Conservation (phyloP, 2,888 invertebrate genomes). For the Lasioglossum oenotherae region DNA sequence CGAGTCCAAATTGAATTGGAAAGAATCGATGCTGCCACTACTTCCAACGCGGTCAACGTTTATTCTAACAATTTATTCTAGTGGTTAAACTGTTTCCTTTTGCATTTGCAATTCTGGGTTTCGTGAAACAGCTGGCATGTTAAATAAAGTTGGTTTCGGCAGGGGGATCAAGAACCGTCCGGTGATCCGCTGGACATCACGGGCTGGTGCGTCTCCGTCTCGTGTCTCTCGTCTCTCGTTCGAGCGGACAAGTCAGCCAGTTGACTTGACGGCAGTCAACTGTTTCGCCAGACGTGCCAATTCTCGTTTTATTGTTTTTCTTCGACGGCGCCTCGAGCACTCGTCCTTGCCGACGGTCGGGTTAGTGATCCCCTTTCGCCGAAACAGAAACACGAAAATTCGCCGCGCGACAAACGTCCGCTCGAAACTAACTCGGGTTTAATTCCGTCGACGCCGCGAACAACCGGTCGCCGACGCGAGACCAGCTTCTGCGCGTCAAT, state of each 20-base stretch:
- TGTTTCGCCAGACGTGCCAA: constrained; percentile 74
- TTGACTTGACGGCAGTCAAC: constrained; percentile 73
- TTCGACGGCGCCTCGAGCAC: constrained; percentile 62
- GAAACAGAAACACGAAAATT: constrained; percentile 61
- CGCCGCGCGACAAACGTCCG: constrained; percentile 18
- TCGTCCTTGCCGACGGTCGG: constrained; percentile 72
- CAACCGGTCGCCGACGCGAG: background rate
- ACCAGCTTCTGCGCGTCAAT: background rate
- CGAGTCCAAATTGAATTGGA: no score
- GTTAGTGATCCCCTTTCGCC: constrained; percentile 68
- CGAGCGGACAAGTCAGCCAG: constrained; percentile 59
- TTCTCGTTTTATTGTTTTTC: constrained; percentile 73
- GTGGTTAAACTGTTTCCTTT: no score
- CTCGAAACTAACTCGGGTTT: background rate
- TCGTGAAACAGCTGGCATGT: no score
- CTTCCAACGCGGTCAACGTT: no score
- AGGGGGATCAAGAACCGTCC: background rate
- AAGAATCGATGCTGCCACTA: no score
- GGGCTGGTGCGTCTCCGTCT: background rate
- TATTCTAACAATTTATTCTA: no score
- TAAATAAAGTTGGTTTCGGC: background rate
- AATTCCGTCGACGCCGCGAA: constrained; percentile 13
- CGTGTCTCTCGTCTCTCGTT: background rate
- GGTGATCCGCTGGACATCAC: background rate
- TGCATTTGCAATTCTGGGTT: no score